Conservation (phyloP, 2,113 vertebrate genomes). For the Spilogale gracilis region DNA sequence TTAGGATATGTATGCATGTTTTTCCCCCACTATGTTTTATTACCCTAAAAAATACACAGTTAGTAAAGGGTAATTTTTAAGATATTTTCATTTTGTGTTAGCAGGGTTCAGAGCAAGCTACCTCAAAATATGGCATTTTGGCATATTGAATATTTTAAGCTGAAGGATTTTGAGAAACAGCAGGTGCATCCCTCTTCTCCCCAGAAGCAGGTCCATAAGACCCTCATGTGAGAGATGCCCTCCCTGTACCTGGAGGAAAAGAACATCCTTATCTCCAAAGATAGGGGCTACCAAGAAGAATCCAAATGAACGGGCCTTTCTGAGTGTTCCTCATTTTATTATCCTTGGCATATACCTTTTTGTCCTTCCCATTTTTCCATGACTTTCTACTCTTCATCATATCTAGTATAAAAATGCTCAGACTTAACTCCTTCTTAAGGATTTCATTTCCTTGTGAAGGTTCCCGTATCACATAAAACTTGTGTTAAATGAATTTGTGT, state of each 20-base stretch:
- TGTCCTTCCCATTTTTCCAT: background rate
- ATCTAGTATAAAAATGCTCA: background rate
- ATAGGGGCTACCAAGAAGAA: background rate
- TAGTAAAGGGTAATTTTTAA: background rate
- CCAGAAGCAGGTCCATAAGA: background rate
- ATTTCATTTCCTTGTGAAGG: background rate
- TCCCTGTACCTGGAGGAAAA: background rate
- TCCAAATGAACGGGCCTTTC: background rate
- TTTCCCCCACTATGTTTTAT: background rate
- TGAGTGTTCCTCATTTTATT: background rate
- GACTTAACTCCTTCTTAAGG: background rate
- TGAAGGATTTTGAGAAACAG: conserved; percentile 20
- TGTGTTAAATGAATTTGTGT: background rate
- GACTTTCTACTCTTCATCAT: background rate
- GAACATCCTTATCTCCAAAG: background rate
- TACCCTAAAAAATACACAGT: conserved; percentile 15
- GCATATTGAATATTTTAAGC: background rate
- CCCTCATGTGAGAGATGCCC: background rate
- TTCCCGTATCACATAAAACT: background rate
- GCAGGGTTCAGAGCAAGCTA: background rate
- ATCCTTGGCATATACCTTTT: background rate
- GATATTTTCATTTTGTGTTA: conserved; percentile 28
- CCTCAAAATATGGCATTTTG: background rate
- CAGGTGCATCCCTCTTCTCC: background rate
- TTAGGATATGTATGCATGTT: background rate